Evolutionary conservation across 2,797 vertebrate species (phyloP).

Genomic region (Pipistrellus pygmaeus): DNA sequence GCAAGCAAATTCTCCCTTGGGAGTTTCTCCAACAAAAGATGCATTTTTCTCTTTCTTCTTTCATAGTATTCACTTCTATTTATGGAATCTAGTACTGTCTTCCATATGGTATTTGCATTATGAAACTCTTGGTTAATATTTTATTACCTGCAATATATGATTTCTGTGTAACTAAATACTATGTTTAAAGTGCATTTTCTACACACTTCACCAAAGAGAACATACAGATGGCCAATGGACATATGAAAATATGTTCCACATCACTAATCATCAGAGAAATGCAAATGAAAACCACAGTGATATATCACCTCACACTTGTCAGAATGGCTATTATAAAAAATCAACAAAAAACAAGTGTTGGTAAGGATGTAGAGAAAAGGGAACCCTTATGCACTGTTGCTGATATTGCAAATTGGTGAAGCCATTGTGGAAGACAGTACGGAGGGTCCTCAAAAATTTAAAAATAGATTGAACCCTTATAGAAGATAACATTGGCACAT

Average conservation of each 20-base stretch:
- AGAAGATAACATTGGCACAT: no score
- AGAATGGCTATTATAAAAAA: background rate
- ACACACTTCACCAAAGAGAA: background rate
- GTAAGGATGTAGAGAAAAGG: background rate
- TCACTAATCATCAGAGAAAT: background rate
- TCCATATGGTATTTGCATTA: background rate
- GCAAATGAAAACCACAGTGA: background rate
- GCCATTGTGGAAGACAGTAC: background rate
- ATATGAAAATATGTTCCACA: background rate
- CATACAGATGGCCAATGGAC: background rate
- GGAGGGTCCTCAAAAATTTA: background rate
- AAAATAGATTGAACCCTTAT: background rate
- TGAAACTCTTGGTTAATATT: conserved; percentile 28
- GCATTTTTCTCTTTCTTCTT: background rate
- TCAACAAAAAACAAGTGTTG: background rate
- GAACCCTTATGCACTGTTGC: background rate
- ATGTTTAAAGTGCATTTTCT: conserved; percentile 26
- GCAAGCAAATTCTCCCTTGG: background rate
- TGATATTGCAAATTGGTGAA: background rate
- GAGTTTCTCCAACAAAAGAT: background rate
- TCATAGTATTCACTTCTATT: background rate
- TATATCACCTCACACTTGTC: background rate
- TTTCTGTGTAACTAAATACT: conserved; percentile 45
- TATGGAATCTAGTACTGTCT: background rate
- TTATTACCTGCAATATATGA: conserved; percentile 21